Evolutionary conservation across 2,797 vertebrate genomes (phyloP).

Genomic region (Darevskia mixta): DNA sequence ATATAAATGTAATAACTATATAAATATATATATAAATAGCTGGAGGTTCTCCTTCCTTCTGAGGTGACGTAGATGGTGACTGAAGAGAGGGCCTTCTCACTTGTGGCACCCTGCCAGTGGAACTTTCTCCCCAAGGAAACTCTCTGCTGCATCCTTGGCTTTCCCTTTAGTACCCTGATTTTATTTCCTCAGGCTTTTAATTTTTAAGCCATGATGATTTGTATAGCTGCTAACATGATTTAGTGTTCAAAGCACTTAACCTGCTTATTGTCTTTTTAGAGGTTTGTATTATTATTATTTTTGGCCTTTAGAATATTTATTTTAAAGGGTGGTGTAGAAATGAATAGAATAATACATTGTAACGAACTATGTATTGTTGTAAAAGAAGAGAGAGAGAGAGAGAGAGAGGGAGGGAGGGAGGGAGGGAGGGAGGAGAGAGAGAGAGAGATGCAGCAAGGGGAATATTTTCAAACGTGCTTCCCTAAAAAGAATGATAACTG

Average conservation of each 20-base stretch:
- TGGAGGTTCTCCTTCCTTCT: not conserved
- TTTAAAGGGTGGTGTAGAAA: not conserved
- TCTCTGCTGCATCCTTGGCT: not conserved
- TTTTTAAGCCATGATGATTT: not conserved
- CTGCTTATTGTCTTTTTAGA: not conserved
- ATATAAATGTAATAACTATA: too few species aligned
- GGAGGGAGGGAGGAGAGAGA: not conserved
- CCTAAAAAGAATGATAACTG: constrained; percentile 2
- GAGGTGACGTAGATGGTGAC: not conserved
- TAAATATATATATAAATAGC: too few species aligned
- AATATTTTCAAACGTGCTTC: not conserved
- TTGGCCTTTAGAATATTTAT: not conserved
- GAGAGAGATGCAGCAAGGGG: not conserved
- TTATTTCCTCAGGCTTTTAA: not conserved
- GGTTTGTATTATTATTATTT: not conserved
- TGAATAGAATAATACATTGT: not conserved
- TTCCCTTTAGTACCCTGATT: not conserved
- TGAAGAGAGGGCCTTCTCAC: not conserved
- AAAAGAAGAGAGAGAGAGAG: not conserved
- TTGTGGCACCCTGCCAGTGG: not conserved
- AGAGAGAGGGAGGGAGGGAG: not conserved
- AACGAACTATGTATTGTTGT: not conserved
- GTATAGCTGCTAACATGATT: not conserved
- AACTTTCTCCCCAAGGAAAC: not conserved
- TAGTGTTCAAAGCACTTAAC: not conserved